A percentile compares a stretch with the other conserved stretches of the same genome.
Evolutionary conservation across 2,113 vertebrate genomes (phyloP).

Genomic region (Tylochromis polylepis): DNA sequence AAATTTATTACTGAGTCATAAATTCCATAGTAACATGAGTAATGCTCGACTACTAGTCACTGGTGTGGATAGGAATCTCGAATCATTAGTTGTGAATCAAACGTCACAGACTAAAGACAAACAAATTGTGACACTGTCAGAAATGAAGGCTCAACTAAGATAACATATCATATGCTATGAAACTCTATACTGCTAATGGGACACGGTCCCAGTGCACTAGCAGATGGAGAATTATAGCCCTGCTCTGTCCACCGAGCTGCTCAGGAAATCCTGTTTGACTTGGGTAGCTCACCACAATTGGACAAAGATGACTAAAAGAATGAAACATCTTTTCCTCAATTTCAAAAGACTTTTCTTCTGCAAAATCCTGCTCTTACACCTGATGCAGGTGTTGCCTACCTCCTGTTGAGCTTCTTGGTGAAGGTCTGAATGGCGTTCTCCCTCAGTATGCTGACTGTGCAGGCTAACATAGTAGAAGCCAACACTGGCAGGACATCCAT

Average conservation of each 20-base stretch:
- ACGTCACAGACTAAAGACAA: neutral
- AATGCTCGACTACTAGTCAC: neutral
- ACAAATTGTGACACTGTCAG: neutral
- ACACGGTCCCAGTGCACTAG: neutral
- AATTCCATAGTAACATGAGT: neutral
- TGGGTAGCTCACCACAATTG: neutral
- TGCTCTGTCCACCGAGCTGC: neutral
- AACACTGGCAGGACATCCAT: slow-evolving; percentile 17
- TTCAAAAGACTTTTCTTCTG: neutral
- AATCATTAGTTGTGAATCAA: neutral
- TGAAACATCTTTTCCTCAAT: neutral
- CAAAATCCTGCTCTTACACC: neutral
- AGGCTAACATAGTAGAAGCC: neutral
- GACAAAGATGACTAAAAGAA: neutral
- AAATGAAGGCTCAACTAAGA: neutral
- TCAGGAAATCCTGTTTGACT: neutral
- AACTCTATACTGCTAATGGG: neutral
- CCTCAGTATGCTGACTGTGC: slow-evolving; percentile 35
- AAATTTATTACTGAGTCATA: neutral
- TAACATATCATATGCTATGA: neutral
- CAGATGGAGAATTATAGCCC: neutral
- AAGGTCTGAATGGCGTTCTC: slow-evolving; percentile 34
- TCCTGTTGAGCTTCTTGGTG: slow-evolving; percentile 46
- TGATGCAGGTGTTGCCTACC: slow-evolving; percentile 46
- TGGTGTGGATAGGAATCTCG: neutral